Evolutionary conservation across 2,113 vertebrate genomes (phyloP).

Genomic region (Turnix velox): DNA sequence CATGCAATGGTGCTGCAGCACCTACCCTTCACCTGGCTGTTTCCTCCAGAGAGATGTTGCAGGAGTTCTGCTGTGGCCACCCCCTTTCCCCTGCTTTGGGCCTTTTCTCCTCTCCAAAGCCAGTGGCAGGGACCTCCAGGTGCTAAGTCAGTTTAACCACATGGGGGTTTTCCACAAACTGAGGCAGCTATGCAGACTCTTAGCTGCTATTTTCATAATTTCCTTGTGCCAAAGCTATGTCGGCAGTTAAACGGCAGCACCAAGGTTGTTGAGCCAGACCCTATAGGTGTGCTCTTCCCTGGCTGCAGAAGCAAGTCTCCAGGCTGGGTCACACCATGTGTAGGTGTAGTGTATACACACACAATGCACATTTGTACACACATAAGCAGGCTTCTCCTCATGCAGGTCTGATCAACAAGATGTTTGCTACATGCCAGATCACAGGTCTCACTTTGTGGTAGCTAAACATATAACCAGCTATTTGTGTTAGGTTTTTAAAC

Average conservation of each 20-base stretch:
- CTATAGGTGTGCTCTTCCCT: neutral
- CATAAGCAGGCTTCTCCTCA: neutral
- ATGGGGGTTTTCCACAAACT: neutral
- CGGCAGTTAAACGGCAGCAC: neutral
- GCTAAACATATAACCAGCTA: neutral
- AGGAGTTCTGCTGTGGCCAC: neutral
- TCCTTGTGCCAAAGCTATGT: accelerated
- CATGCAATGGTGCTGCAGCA: accelerated
- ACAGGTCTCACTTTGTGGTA: neutral
- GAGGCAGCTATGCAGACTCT: neutral
- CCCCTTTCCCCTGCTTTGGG: neutral
- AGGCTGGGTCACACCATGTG: neutral
- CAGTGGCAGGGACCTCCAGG: neutral
- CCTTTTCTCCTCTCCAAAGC: neutral
- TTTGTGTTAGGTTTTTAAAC: neutral
- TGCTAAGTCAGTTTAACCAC: neutral
- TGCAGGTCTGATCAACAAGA: neutral
- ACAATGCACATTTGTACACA: accelerated
- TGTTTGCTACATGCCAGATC: neutral
- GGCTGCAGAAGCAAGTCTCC: accelerated
- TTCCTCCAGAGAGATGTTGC: neutral
- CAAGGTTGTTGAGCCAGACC: neutral
- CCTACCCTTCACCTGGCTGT: neutral
- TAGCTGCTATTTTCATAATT: neutral
- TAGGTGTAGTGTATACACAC: neutral